These are phyloP conservation scores for Marasmarcha lunaedactyla DNA, from an alignment of 2,888 invertebrate genomes.

Conservation along the genomic window DNA sequence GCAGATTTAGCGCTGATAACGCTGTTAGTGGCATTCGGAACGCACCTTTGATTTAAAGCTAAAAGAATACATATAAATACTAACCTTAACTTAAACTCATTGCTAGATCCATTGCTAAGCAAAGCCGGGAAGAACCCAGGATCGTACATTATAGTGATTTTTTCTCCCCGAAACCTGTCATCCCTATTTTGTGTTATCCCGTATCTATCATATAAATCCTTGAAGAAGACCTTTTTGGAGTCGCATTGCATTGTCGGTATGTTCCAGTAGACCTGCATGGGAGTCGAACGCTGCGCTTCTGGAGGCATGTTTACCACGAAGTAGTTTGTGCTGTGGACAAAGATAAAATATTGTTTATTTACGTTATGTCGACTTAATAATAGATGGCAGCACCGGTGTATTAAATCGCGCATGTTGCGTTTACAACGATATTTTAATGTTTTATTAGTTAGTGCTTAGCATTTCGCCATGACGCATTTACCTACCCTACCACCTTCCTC, in stretches of 20 bases:
- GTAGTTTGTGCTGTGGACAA: slow-evolving; percentile 20
- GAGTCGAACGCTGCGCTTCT: slow-evolving; percentile 13
- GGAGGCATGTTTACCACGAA: slow-evolving; percentile 44
- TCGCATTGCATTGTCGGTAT: slow-evolving; percentile 81
- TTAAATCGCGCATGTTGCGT: too few species aligned
- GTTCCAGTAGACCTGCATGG: slow-evolving; percentile 79
- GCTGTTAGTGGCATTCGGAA: too few species aligned
- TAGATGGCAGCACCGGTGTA: too few species aligned
- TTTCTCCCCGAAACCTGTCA: slow-evolving; percentile 75
- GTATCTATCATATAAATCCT: slow-evolving; percentile 65
- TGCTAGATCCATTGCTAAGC: slow-evolving; percentile 57
- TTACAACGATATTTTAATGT: too few species aligned
- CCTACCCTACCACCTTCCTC: too few species aligned
- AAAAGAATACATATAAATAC: too few species aligned
- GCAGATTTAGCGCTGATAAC: too few species aligned
- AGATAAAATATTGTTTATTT: too few species aligned
- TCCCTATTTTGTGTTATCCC: slow-evolving; percentile 75
- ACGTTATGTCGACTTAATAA: too few species aligned
- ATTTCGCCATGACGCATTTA: too few species aligned
- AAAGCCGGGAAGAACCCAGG: slow-evolving; percentile 79
- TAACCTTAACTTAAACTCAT: slow-evolving; percentile 28
- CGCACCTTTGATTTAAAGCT: too few species aligned
- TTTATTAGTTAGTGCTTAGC: too few species aligned
- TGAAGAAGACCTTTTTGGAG: slow-evolving; percentile 72
- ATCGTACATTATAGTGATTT: slow-evolving; percentile 79